Base-by-base conservation (phyloP, 2,888 invertebrate genomes). In the Platycheirus rosarum region DNA sequence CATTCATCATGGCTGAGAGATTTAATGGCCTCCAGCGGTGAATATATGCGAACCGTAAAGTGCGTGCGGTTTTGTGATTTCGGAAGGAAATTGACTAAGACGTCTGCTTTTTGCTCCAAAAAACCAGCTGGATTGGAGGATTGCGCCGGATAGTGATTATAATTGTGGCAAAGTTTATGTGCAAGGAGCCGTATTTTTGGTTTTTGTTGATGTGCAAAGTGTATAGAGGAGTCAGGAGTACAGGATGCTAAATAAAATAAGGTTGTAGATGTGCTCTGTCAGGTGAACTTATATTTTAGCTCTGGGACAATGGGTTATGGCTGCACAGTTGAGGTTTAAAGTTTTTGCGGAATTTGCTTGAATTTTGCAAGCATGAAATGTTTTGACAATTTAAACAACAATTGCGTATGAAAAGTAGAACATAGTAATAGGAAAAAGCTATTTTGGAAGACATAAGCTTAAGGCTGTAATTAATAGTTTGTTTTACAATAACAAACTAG, bases 21-120 rank as follows among this genome's bases (percentile, higher is more conserved):
- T 86, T 86, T 86, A 86, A 86, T 86, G 85, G 86, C 85, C 84
- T 79, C 79, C 77, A 84, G 82, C 63, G 84, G 84, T 85, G 84
- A 84, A 85, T 78, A 75, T 84, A 85, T 85, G 85, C 79, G 76
- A 77, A 85, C 84, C 85, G 84, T 77, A 85, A 85, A 85, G 84
- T 86, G 85, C 85, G 85, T 85, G 86, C 68, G 86, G 86, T 86
- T 86, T 85, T 84, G 84, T 85, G 85, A 86, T 85, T 86, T 84
- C 57, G 26, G 16, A n/a, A 68, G 51, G n/a, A 66, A 85, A 84
- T 86, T 85, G 77, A 85, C 84, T 85, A 85, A 86, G 86, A 86
- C 74, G 79, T 86, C 75, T 77, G 73, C 51, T 18, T 55, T 74
- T 32, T 71, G 49, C 4, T 20, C 9, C n/a, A 37, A 20, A 37